Percentiles rank a stretch among this genome's conserved stretches.
Evolutionary conservation across 2,888 invertebrate species (phyloP).

Genomic region (Papilio elwesi): DNA sequence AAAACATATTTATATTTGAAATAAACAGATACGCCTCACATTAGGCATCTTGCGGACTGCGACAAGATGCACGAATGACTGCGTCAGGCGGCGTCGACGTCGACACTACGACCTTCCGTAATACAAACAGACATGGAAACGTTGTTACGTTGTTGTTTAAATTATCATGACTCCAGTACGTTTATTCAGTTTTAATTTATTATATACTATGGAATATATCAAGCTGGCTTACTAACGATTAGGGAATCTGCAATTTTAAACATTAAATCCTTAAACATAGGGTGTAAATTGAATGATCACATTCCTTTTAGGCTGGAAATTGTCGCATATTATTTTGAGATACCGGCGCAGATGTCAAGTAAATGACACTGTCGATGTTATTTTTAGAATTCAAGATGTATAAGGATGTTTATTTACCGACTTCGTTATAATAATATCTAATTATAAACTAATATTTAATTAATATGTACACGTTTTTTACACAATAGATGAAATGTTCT

Average conservation of each 20-base stretch:
- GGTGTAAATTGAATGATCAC: background rate
- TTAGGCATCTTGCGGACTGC: background rate
- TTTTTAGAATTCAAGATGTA: background rate
- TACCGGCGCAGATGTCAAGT: background rate
- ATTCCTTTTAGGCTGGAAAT: background rate
- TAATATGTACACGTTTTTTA: no score
- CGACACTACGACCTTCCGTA: constrained; percentile 25
- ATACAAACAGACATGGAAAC: constrained; percentile 22
- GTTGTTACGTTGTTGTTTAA: background rate
- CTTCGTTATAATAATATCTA: background rate
- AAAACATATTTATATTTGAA: background rate
- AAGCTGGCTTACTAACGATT: background rate
- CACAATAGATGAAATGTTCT: no score
- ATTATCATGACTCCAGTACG: background rate
- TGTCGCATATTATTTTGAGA: constrained; percentile 7
- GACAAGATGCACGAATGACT: background rate
- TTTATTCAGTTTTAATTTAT: constrained; percentile 4
- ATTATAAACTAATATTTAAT: no score
- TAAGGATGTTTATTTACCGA: constrained; percentile 1
- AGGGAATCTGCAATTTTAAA: background rate
- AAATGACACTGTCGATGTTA: constrained; percentile 8
- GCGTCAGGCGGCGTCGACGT: constrained; percentile 8
- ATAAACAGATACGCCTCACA: background rate
- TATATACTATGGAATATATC: background rate
- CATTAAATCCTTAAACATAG: background rate